These are phyloP conservation scores for Pycnomerus fuliginosus DNA, from an alignment of 2,888 invertebrate species.

Conservation along the genomic window DNA sequence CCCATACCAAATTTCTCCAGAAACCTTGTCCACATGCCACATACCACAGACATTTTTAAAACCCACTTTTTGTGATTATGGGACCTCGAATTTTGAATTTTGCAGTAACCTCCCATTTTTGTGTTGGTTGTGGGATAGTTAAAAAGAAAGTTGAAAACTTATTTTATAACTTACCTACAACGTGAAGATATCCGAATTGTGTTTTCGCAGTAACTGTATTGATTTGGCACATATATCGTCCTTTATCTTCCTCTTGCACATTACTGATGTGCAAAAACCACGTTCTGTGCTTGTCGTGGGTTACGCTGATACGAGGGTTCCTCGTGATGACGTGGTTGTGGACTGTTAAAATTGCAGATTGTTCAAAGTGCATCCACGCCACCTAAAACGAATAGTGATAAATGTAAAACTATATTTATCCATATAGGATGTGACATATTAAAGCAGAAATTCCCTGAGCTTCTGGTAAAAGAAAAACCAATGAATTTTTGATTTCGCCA, in stretches of 20 bases:
- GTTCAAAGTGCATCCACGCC: conserved; percentile 95
- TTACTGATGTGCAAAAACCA: conserved; percentile 92
- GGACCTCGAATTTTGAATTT: too few relatives aligned
- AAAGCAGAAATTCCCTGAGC: too few relatives aligned
- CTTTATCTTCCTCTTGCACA: conserved; percentile 88
- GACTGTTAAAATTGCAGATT: conserved; percentile 88
- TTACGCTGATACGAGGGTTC: conserved; percentile 88
- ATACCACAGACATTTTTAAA: too few relatives aligned
- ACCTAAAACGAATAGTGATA: conserved; percentile 72
- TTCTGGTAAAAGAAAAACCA: conserved; percentile 13
- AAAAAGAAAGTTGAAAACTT: too few relatives aligned
- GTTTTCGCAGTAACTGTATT: conserved; percentile 92
- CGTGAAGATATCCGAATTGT: conserved; percentile 88
- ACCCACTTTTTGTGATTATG: too few relatives aligned
- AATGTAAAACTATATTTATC: too few relatives aligned
- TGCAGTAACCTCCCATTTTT: too few relatives aligned
- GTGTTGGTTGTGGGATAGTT: too few relatives aligned
- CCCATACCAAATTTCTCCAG: too few relatives aligned
- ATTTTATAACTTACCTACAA: conserved; percentile 79
- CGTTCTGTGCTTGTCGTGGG: conserved; percentile 89
- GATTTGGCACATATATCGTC: conserved; percentile 93
- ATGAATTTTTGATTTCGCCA: conserved; percentile 21
- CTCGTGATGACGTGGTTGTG: conserved; percentile 93
- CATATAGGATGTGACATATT: too few relatives aligned
- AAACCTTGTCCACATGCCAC: too few relatives aligned